Evolutionary conservation across 2,113 vertebrate species (phyloP).

Genomic region (Anarrhichthys ocellatus): DNA sequence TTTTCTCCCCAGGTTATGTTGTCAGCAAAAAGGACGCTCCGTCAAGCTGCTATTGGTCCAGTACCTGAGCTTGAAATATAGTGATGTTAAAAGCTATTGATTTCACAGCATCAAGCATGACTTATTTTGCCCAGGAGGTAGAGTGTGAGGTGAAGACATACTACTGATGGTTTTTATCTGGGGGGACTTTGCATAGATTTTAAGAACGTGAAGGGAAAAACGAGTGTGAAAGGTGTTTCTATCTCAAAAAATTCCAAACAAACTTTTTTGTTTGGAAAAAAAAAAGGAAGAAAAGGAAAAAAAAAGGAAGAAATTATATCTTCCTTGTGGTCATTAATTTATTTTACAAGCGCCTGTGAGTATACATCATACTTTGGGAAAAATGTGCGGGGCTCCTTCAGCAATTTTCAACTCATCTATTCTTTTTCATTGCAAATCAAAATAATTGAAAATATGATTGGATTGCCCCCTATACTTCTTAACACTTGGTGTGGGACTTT

Average conservation of each 20-base stretch:
- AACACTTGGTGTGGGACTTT: constrained; percentile 19
- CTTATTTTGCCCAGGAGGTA: constrained; percentile 43
- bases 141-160: constrained; percentile 40
- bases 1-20: constrained; percentile 26
- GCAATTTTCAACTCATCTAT: constrained; percentile 23
- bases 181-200: constrained; percentile 25
- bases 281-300: too few species aligned
- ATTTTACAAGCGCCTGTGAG: constrained; percentile 10
- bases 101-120: constrained; percentile 59
- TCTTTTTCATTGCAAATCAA: constrained; percentile 35
- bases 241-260: neutral
- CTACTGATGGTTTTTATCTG: constrained; percentile 23
- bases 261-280: too few species aligned
- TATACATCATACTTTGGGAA: constrained; percentile 8
- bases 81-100: constrained; percentile 73
- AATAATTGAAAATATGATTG: constrained; percentile 33
- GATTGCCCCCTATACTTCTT: neutral
- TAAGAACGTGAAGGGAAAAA: constrained; percentile 2
- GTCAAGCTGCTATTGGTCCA: constrained; percentile 27
- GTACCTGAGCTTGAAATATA: constrained; percentile 43
- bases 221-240: neutral
- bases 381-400: constrained; percentile 10
- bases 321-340: constrained; percentile 17
- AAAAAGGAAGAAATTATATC: too few species aligned
- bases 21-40: constrained; percentile 43